Percentiles rank a stretch among this genome's conserved stretches.
Conservation (phyloP, 2,797 vertebrate genomes). For the Falco concolor region DNA sequence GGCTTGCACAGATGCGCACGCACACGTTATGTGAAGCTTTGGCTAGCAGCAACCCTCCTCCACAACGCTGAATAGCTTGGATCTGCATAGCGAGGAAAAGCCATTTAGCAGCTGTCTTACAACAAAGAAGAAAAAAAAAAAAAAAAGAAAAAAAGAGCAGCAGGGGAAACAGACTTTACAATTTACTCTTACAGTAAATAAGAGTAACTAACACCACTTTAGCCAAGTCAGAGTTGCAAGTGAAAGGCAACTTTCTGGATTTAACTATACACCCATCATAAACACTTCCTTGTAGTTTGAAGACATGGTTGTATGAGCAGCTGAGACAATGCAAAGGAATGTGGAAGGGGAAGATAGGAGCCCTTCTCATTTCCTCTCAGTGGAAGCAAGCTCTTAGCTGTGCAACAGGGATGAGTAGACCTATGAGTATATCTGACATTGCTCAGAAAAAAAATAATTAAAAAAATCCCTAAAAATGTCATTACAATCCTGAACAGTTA, state of each 20-base stretch:
- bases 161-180: not conserved
- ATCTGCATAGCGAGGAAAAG: not conserved
- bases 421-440: not conserved
- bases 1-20: accelerated
- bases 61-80: not conserved
- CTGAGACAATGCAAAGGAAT: not conserved
- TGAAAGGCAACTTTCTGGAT: not conserved
- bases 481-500: not conserved
- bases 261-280: not conserved
- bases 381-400: not conserved
- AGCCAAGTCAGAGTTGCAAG: not conserved
- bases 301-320: not conserved
- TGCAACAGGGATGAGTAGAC: not conserved
- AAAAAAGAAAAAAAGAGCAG: not conserved
- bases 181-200: not conserved
- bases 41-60: not conserved
- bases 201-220: not conserved
- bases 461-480: not conserved
- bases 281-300: not conserved
- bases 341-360: not conserved
- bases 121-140: not conserved
- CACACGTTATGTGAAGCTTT: accelerated
- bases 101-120: not conserved
- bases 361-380: not conserved
- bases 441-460: not conserved